Percentiles rank a stretch among this genome's conserved stretches.
These are phyloP conservation scores for Drosophila emarginata DNA, from an alignment of 2,888 invertebrate species.

Conservation along the genomic window DNA sequence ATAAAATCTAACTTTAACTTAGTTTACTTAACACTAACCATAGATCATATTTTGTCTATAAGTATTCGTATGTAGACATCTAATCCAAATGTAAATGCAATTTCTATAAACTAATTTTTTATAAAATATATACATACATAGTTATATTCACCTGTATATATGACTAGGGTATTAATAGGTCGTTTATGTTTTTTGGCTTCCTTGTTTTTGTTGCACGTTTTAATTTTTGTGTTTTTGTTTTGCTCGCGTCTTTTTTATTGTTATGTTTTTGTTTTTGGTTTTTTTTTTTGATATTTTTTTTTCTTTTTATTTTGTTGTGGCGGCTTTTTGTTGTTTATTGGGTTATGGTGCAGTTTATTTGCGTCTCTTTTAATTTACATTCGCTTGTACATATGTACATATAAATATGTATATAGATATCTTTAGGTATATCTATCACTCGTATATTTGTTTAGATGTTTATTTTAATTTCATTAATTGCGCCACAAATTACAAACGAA, in stretches of 20 bases:
- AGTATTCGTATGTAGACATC: too few relatives aligned
- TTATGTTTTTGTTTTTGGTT: constrained; percentile 34
- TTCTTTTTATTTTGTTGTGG: constrained; percentile 9
- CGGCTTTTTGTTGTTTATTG: constrained; percentile 42
- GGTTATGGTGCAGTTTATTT: constrained; percentile 35
- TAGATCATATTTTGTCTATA: too few relatives aligned
- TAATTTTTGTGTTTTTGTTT: constrained; percentile 53
- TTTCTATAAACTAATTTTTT: neutral
- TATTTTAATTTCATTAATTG: constrained; percentile 49
- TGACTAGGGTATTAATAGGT: constrained; percentile 1
- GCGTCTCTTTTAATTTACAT: constrained; percentile 42
- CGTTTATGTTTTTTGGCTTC: constrained; percentile 10
- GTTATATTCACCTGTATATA: neutral
- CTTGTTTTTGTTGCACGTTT: constrained; percentile 30
- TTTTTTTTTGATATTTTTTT: constrained; percentile 23
- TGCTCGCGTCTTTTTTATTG: constrained; percentile 49
- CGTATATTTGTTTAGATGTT: constrained; percentile 1
- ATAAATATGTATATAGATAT: neutral
- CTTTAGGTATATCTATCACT: neutral
- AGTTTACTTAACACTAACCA: too few relatives aligned
- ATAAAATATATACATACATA: neutral
- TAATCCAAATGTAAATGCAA: neutral
- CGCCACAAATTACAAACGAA: constrained; percentile 52
- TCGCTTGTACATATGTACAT: constrained; percentile 16
- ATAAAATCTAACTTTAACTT: too few relatives aligned